A percentile compares a stretch with the other conserved stretches of the same genome.
Conservation (phyloP, 1,140 invertebrate species). For the Drosophila sproati region DNA sequence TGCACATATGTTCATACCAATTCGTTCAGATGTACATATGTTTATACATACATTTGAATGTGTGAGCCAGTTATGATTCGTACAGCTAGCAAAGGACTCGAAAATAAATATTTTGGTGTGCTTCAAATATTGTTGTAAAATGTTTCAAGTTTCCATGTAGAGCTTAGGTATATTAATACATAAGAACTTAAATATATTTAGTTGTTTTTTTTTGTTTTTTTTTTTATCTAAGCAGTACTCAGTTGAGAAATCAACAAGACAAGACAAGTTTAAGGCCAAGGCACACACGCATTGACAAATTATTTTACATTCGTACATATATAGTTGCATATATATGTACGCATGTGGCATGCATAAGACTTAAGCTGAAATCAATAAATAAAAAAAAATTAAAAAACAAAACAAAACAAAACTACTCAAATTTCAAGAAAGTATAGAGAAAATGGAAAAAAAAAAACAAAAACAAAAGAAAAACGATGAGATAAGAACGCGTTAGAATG, state of each 20-base stretch:
- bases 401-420: background rate
- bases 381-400: background rate
- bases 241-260: background rate
- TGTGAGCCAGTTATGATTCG: background rate
- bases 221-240: background rate
- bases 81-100: background rate
- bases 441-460: slow-evolving; percentile 11
- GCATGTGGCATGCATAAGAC: slow-evolving; percentile 1
- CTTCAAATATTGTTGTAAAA: slow-evolving; percentile 14
- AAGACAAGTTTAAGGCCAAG: too few species aligned
- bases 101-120: slow-evolving; percentile 9
- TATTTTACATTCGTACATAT: background rate
- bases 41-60: too few species aligned
- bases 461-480: background rate
- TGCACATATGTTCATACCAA: background rate
- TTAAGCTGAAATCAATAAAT: slow-evolving; percentile 33
- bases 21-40: too few species aligned
- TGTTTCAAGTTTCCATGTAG: slow-evolving; percentile 9
- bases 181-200: background rate
- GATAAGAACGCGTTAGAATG: slow-evolving; percentile 58
- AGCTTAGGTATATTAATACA: background rate
- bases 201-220: background rate
- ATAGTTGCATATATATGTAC: too few species aligned
- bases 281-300: background rate
- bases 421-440: slow-evolving; percentile 14